A percentile compares a stretch with the other conserved stretches of the same genome.
Evolutionary conservation across 2,888 invertebrate genomes (phyloP).

Genomic region (Acleris laterana): DNA sequence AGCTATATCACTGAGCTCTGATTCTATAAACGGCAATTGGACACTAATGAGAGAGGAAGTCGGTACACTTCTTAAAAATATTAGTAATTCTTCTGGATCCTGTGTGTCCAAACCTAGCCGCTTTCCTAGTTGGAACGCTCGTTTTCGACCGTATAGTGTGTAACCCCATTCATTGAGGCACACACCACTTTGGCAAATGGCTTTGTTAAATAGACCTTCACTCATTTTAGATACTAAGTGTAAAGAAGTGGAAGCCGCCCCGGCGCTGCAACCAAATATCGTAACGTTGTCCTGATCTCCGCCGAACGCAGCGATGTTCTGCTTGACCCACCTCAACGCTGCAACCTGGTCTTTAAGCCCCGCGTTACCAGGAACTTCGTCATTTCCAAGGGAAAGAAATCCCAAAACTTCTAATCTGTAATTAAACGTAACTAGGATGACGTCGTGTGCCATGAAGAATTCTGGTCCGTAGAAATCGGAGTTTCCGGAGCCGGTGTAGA

Average conservation of each 20-base stretch:
- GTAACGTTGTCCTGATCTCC: constrained; percentile 74
- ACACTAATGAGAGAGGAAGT: constrained; percentile 62
- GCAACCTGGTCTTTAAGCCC: constrained; percentile 79
- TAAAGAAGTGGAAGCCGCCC: constrained; percentile 67
- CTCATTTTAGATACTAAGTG: constrained; percentile 76
- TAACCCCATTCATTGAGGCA: constrained; percentile 76
- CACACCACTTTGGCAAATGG: constrained; percentile 80
- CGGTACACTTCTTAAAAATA: constrained; percentile 64
- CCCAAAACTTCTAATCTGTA: constrained; percentile 79
- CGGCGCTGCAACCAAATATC: constrained; percentile 79
- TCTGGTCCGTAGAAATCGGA: constrained; percentile 79
- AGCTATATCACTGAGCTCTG: constrained; percentile 57
- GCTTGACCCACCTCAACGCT: constrained; percentile 78
- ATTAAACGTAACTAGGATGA: constrained; percentile 76
- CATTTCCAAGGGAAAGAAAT: constrained; percentile 74
- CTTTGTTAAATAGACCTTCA: constrained; percentile 71
- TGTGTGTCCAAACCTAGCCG: constrained; percentile 70
- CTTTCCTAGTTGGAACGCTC: constrained; percentile 75
- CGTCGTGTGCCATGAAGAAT: constrained; percentile 71
- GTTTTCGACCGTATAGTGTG: constrained; percentile 61
- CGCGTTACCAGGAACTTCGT: constrained; percentile 78
- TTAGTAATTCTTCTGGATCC: constrained; percentile 62
- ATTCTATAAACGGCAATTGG: constrained; percentile 60
- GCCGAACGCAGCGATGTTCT: constrained; percentile 71
- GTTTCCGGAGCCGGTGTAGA: constrained; percentile 79